Conservation (phyloP, 2,113 vertebrate species). For the human (Homo sapiens) region DNA sequence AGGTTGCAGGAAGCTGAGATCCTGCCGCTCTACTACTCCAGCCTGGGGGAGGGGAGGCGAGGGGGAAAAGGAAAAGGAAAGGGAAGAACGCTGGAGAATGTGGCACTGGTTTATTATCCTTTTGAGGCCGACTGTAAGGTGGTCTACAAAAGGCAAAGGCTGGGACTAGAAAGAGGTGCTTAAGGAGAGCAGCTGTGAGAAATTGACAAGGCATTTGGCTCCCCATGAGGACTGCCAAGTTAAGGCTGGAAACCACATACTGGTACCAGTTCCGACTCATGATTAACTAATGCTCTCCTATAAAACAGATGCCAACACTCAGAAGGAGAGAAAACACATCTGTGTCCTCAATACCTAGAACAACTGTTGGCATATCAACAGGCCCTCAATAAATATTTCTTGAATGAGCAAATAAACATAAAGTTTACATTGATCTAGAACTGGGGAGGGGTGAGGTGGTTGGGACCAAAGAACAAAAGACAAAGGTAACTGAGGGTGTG, state of each 20-base stretch:
- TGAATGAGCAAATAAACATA: not conserved
- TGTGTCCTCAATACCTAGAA: not conserved
- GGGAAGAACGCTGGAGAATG: not conserved
- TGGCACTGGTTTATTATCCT: not conserved
- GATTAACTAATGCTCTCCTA: not conserved
- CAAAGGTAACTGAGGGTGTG: not conserved
- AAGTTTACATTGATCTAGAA: not conserved
- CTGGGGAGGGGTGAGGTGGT: not conserved
- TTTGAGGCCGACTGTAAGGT: not conserved
- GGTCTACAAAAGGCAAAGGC: not conserved
- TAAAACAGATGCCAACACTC: not conserved
- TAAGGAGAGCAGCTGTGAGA: not conserved
- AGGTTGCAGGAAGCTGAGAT: no score
- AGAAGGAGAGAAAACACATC: not conserved
- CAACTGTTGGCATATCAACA: not conserved
- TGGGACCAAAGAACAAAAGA: constrained; percentile 19
- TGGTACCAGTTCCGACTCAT: not conserved
- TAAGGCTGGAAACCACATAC: not conserved
- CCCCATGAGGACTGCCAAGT: not conserved
- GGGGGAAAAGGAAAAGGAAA: no score
- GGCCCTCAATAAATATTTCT: not conserved
- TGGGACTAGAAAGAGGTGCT: not conserved
- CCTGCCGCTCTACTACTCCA: no score
- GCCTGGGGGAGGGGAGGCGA: no score
- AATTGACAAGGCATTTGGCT: not conserved